Conservation (phyloP, 2,888 invertebrate genomes). For the Thymelicus lineola region DNA sequence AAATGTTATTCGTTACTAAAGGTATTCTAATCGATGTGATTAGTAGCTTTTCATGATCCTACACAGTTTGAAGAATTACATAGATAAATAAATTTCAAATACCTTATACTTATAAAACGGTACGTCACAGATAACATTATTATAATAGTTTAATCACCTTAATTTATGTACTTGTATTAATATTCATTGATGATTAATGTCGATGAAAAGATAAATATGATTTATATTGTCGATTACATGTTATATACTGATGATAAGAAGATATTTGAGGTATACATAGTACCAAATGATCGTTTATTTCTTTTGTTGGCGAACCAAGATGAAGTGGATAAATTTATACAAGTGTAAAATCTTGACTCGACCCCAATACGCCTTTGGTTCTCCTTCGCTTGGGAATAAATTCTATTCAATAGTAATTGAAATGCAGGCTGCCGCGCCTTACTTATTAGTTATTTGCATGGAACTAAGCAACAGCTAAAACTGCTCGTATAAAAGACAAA, state of each 20-base stretch:
- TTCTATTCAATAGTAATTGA: conserved; percentile 12
- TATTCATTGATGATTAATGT: not conserved
- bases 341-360: conserved; percentile 12
- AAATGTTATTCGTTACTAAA: too few relatives aligned
- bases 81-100: too few relatives aligned
- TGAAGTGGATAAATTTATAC: not conserved
- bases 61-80: too few relatives aligned
- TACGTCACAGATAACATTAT: not conserved
- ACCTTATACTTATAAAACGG: too few relatives aligned
- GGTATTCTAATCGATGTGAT: too few relatives aligned
- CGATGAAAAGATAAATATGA: not conserved
- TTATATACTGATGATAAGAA: not conserved
- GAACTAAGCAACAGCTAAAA: not conserved
- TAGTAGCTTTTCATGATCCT: too few relatives aligned
- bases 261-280: not conserved
- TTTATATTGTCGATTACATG: not conserved
- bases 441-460: conserved; percentile 5
- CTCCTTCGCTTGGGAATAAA: conserved; percentile 18
- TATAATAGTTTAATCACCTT: not conserved
- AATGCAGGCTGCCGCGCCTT: conserved; percentile 4
- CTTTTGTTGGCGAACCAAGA: not conserved
- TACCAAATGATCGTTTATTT: not conserved
- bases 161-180: not conserved
- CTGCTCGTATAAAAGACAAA: not conserved
- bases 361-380: not conserved